phyloP scores from a whole-genome alignment of 2,113 vertebrate genomes.

The Lepidothrix coronata region DNA sequence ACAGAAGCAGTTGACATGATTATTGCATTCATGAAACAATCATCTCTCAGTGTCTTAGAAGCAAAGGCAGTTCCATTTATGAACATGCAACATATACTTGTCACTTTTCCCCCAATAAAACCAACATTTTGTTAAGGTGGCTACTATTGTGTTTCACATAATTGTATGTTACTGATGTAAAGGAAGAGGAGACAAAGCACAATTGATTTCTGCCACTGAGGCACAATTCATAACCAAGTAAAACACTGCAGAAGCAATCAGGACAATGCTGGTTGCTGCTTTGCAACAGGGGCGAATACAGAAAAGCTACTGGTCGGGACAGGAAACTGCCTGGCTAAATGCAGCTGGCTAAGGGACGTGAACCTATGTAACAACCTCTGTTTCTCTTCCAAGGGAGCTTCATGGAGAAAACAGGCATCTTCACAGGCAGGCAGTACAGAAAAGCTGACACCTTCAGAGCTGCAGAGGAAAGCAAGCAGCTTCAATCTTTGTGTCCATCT shows the following conservation, averaged over 20 bases:
- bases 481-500: accelerated
- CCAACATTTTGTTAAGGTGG: background rate
- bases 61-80: background rate
- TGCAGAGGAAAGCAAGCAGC: background rate
- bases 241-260: background rate
- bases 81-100: background rate
- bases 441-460: background rate
- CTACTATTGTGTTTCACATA: background rate
- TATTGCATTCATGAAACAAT: background rate
- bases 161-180: background rate
- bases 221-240: background rate
- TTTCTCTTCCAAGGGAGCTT: background rate
- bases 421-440: background rate
- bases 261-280: background rate
- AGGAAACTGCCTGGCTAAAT: background rate
- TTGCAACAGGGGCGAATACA: background rate
- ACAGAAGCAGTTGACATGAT: background rate
- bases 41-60: background rate
- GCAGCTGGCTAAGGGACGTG: background rate
- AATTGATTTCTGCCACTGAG: background rate
- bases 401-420: background rate
- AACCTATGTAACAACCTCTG: background rate
- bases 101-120: background rate
- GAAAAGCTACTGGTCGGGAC: background rate
- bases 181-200: background rate